Evolutionary conservation across 2,113 vertebrate genomes (phyloP), one percentile per base, ranked within the genome.

Genomic region (Charina bottae): DNA sequence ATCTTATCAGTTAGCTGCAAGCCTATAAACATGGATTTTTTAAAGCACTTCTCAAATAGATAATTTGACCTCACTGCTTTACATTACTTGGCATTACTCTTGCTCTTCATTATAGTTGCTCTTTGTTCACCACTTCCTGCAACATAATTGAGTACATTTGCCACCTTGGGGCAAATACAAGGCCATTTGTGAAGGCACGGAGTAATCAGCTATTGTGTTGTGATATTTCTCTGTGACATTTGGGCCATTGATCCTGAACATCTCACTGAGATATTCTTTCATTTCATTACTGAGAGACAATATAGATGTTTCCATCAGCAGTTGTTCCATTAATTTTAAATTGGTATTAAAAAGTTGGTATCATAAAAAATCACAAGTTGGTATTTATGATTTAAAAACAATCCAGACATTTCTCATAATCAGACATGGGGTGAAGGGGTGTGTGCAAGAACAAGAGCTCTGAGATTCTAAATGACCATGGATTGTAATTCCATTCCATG

Each of bases 301-400:
- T 60, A 59, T 88, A 53, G 91, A 88, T 83, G 12, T 33, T 92
- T 83, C 83, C 56, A 85, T 90, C 49, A 53, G 55, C 37, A 59
- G 85, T 86, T 24, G 54, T 58, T 87, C 91, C 21, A 53, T 59
- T 83, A 55, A 83, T 91, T 91, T 91, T 72, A 42, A 83, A 56
- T 24, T 58, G 15, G 10, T 83, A 83, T 58, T 83, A 37, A 3
- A 78, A 78, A 78, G 37, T 37, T 37, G 1, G 2, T 37, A 78
- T 78, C n/a, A 78, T 72, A 64, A 78, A 78, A 78, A 78, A 19
- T 78, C 2, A 78, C 17, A 72, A 37, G 6, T 37, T 33, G 7
- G 6, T 72, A 72, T 72, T 72, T 78, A 17, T 78, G 85, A 23
- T 88, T 88, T 54, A 62, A 49, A 78, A 19, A 88, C 12, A 46